Percentiles rank a stretch among this genome's conserved stretches.
These are phyloP conservation scores for Chamaea fasciata DNA, from an alignment of 2,113 vertebrate genomes.

Conservation along the genomic window DNA sequence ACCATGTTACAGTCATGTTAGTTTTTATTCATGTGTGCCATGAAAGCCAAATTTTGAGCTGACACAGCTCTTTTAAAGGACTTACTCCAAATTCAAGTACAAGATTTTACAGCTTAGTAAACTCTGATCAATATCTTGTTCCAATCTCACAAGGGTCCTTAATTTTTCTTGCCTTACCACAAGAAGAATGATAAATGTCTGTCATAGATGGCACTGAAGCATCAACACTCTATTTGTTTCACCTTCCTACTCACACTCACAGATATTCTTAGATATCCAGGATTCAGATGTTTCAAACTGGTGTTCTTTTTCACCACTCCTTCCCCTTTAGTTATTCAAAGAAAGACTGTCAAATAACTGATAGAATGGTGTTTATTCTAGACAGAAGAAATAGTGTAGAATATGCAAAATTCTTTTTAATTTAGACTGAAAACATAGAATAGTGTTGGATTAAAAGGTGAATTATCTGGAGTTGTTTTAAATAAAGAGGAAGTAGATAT, in stretches of 20 bases:
- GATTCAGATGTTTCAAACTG: not conserved
- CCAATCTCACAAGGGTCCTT: not conserved
- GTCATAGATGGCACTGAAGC: not conserved
- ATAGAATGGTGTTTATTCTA: not conserved
- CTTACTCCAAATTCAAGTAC: not conserved
- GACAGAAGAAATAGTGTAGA: not conserved
- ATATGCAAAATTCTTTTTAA: not conserved
- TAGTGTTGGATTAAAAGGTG: not conserved
- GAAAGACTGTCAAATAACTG: not conserved
- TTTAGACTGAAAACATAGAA: not conserved
- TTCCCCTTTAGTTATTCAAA: not conserved
- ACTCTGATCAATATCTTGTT: constrained; percentile 33
- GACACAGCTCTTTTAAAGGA: constrained; percentile 1
- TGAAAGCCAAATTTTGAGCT: not conserved
- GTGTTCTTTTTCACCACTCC: not conserved
- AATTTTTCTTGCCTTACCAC: not conserved
- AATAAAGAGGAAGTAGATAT: not conserved
- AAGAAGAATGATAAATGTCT: constrained; percentile 34
- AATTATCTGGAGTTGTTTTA: not conserved
- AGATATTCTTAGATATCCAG: not conserved
- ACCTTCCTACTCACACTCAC: not conserved
- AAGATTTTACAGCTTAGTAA: not conserved
- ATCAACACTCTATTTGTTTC: not conserved
- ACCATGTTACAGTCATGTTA: not conserved
- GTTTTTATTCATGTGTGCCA: not conserved